Conservation (phyloP, 2,888 invertebrate species). For the Brenthis hecate region DNA sequence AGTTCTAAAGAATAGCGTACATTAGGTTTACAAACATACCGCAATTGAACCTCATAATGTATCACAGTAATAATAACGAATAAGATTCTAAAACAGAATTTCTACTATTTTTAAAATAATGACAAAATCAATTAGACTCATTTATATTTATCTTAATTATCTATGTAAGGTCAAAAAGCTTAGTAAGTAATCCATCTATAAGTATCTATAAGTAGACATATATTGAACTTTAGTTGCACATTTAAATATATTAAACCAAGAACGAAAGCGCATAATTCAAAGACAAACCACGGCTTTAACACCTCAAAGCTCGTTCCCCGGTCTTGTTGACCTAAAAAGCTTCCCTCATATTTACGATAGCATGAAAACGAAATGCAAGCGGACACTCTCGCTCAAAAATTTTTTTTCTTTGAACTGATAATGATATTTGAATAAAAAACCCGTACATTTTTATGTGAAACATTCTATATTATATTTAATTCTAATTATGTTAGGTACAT, state of each 20-base stretch:
- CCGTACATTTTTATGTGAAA: not conserved
- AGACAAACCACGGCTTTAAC: conserved; percentile 25
- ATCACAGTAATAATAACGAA: too few species aligned
- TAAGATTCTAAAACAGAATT: not conserved
- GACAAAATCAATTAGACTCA: not conserved
- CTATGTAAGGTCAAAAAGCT: too few species aligned
- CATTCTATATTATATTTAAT: too few species aligned
- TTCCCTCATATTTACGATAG: conserved; percentile 27
- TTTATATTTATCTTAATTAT: too few species aligned
- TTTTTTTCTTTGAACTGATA: conserved; percentile 11
- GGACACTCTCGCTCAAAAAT: conserved; percentile 8
- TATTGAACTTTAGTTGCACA: conserved; percentile 8
- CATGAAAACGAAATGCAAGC: conserved; percentile 11
- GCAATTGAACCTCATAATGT: too few species aligned
- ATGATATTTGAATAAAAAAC: conserved; percentile 10
- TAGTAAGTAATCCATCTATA: too few species aligned
- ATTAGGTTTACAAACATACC: too few species aligned
- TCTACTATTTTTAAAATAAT: not conserved
- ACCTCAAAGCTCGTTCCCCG: conserved; percentile 29
- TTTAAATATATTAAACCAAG: conserved; percentile 14
- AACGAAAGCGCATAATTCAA: conserved; percentile 24
- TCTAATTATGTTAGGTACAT: too few species aligned
- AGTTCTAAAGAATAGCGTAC: too few species aligned
- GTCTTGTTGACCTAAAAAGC: conserved; percentile 31
- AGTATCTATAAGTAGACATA: too few species aligned